Conservation (phyloP, 2,113 vertebrate species). For the zebrafish (Danio rerio) region DNA sequence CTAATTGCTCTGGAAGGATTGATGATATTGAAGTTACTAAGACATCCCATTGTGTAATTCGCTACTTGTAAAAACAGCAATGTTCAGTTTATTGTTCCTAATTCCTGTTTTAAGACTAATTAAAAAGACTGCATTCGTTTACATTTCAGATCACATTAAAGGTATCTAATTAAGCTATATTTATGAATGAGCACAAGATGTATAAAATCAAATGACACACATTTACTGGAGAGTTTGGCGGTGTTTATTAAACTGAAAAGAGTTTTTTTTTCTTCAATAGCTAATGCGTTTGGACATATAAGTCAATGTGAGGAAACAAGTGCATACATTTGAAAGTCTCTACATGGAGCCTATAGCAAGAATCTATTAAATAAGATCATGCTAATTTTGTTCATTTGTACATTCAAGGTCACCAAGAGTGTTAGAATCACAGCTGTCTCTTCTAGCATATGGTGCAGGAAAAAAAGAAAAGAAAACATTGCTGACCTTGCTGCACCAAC, state of each 20-base stretch:
- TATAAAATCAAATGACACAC: neutral
- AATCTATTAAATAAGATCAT: slow-evolving; percentile 37
- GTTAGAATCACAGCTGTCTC: neutral
- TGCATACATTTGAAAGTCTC: neutral
- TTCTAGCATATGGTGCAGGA: neutral
- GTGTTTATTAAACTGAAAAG: neutral
- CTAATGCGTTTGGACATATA: neutral
- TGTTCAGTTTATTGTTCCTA: neutral
- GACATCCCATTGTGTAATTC: neutral
- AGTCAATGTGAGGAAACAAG: neutral
- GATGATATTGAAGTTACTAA: neutral
- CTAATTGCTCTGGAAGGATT: neutral
- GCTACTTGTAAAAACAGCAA: neutral
- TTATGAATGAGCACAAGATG: too few species aligned
- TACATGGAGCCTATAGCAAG: neutral
- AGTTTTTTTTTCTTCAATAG: neutral
- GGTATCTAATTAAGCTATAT: too few species aligned
- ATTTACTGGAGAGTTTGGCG: too few species aligned
- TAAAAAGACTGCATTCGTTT: neutral
- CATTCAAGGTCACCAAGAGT: slow-evolving; percentile 21
- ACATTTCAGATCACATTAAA: too few species aligned
- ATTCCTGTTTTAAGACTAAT: neutral
- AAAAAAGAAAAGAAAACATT: neutral
- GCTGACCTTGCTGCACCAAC: slow-evolving; percentile 13
- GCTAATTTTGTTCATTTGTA: slow-evolving; percentile 2